Base-by-base conservation (phyloP, 2,888 invertebrate species). In the Caenorhabditis sp. region DNA sequence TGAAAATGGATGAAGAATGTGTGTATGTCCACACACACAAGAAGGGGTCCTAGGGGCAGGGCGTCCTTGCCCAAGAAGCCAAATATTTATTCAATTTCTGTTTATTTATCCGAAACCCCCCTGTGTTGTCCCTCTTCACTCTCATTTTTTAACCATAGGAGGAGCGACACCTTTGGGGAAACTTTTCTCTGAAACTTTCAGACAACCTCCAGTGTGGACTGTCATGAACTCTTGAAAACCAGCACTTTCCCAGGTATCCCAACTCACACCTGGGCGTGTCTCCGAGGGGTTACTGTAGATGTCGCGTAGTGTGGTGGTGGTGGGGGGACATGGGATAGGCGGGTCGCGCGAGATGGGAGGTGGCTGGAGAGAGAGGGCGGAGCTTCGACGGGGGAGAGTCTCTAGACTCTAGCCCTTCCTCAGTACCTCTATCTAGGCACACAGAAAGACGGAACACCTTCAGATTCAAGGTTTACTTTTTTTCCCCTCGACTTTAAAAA, bases 51-150 rank as follows among this genome's bases (percentile, higher is more conserved):
- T 63, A 19, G 54, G 68, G 69, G 69, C 54, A 31, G 58, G 80
- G 72, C 54, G 31, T 44, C 68, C 58, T 80, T 73, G 38, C 72
- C 68, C 73, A 83, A 83, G 83, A 83, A 83, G 83, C 83, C 83
- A 83, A 83, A 83, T 83, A 83, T 83, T 83, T 83, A 83, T 82
- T 82, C 82, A 82, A 82, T 82, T 82, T 82, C 82, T 82, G 70
- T 83, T 83, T 83, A 83, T 83, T 83, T 83, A 83, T 83, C 79
- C 82, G 63, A 70, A 38, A 35, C 61, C 61, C 58, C 24, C 35
- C n/a, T n/a, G n/a, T n/a, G n/a, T n/a, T n/a, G n/a, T 54, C 38
- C 47, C 63, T 19, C 56, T 19, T 38, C 54, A 19, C 28, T 16
- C 56, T 28, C 49, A 19, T 24, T 28, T 47, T 49, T 31, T 22